Conservation (phyloP, 1,140 invertebrate genomes). For the Catajapyx aquilonaris region DNA sequence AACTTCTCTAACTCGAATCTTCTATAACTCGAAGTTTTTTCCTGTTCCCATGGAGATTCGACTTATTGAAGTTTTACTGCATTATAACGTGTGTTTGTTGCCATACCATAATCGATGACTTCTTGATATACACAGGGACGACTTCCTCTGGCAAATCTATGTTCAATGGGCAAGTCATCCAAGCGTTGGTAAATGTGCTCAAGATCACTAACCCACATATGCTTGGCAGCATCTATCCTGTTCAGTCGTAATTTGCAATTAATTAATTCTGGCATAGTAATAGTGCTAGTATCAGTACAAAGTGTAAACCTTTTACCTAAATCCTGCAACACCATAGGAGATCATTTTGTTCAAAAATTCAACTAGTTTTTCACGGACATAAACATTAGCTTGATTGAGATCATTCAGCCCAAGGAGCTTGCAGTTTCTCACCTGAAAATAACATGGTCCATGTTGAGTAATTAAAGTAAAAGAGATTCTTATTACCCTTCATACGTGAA, state of each 20-base stretch:
- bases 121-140: constrained; percentile 28
- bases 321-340: constrained; percentile 30
- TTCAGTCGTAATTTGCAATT: too few relatives aligned
- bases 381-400: constrained; percentile 25
- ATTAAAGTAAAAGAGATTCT: neutral
- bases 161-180: constrained; percentile 16
- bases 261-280: too few relatives aligned
- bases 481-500: neutral
- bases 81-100: too few relatives aligned
- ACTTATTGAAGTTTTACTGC: too few relatives aligned
- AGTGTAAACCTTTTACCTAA: constrained; percentile 12
- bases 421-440: constrained; percentile 25
- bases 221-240: constrained; percentile 27
- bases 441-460: neutral
- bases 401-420: constrained; percentile 26
- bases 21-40: too few relatives aligned
- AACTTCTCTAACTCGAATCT: too few relatives aligned
- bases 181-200: constrained; percentile 17
- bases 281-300: neutral
- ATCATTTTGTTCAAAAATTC: constrained; percentile 28
- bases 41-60: too few relatives aligned
- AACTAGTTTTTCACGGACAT: constrained; percentile 25
- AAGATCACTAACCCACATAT: constrained; percentile 30
- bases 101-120: constrained; percentile 30
- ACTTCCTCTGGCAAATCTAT: constrained; percentile 14